Base-by-base conservation (phyloP, 2,113 vertebrate species). In the Halcyon malimbica region DNA sequence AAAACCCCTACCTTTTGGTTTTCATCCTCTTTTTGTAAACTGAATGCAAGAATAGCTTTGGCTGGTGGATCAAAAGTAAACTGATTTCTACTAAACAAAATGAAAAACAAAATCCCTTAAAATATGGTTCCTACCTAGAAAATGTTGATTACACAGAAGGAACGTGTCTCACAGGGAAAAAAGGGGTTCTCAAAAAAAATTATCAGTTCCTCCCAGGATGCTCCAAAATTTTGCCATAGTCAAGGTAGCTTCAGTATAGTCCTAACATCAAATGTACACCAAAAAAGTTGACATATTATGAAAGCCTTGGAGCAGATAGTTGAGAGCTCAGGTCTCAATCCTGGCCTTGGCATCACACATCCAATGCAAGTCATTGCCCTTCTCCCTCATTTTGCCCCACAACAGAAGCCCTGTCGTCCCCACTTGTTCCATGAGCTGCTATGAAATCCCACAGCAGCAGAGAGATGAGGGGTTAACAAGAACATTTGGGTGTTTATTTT, bases 401-500 rank as follows among this genome's bases (percentile, higher is more conserved):
- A 2, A 5, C 37, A 42, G 35, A 14, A 53, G 37, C 41, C 59
- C 46, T 7, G 15, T 5, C 39, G 14, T 39, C 68, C 31, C 63
- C 1, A 0, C 31, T 70, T 24, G 11, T 13, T 57, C 69, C 69
- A 16, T 1, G 1, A 46, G 17, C 28, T 20, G 9, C 80, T 3
- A 0, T 6, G 39, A 50, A 41, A 18, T 24, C 53, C 33, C 5
- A 0, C 39, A 33, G 19, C 7, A 63, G 17, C 59, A 59, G 89
- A 35, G n/a, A 18, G 23, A 33, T 28, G 24, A 91, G 92, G 93
- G 69, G 97, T 98, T 98, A 97, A 97, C 5, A 0, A 0, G 25
- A 96, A 59, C 73, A 46, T 56, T 68, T 89, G 60, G 28, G 20
- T 94, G 93, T 93, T 96, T 97, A 97, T 97, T 98, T 98, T 97